phyloP scores from a whole-genome alignment of 2,113 vertebrate genomes.

The Tachuris rubrigastra region DNA sequence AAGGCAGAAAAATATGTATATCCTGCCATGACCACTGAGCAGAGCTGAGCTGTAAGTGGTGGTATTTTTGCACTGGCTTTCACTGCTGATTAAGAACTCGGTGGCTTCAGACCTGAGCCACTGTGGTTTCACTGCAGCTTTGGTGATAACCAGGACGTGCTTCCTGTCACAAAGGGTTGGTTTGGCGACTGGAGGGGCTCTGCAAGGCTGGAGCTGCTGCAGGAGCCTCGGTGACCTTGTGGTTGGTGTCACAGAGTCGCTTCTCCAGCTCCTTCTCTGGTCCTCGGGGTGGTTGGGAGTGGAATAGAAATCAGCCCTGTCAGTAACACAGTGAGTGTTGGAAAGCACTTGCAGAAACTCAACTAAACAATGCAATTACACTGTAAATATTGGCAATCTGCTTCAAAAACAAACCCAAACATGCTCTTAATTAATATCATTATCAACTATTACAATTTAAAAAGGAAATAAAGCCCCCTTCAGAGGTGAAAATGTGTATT shows the following conservation, averaged over 20 bases:
- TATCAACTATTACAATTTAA: neutral
- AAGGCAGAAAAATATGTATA: neutral
- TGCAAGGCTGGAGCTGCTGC: neutral
- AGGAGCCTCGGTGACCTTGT: neutral
- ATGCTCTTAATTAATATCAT: neutral
- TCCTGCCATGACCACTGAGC: neutral
- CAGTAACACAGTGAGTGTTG: neutral
- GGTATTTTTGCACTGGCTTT: neutral
- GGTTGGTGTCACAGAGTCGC: neutral
- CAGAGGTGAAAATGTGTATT: neutral
- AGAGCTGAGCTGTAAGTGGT: neutral
- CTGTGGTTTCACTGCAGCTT: neutral
- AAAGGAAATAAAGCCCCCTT: neutral
- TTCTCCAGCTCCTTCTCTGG: neutral
- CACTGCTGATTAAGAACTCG: neutral
- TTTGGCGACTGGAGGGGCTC: neutral
- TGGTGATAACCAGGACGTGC: neutral
- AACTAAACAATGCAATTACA: neutral
- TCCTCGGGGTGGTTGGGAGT: neutral
- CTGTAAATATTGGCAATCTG: constrained; percentile 8
- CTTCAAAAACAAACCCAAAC: constrained; percentile 2
- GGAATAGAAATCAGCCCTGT: neutral
- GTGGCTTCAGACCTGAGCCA: neutral
- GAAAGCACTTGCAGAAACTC: neutral
- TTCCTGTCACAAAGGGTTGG: neutral